Evolutionary conservation across 2,888 invertebrate genomes (phyloP), one percentile per base, ranked within the genome.

Genomic region (Melitaea athalia): DNA sequence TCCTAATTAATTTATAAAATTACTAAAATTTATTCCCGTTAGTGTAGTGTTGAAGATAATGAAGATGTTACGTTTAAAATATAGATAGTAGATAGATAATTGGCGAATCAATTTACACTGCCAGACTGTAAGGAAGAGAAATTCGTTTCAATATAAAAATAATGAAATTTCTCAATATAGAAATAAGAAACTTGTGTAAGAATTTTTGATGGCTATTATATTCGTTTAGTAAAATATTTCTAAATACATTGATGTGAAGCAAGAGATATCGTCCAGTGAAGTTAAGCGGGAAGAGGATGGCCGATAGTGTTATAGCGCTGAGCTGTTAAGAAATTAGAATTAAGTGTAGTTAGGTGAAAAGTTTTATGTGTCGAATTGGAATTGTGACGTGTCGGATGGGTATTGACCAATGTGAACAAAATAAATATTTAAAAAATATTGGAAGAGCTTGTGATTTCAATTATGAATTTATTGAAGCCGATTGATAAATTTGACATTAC

Each of bases 351-450:
- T 77, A 79, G 76, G 73, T 73, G 75, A 71, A 74, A 75, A 78
- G 75, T 76, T 76, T 68, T 77, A 74, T 69, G 75, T 74, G 72
- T 74, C 76, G 80, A 83, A 82, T 83, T 85, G 81, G 80, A 82
- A 85, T 83, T 90, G 91, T 89, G 88, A 89, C 87, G 85, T 83
- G 84, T 85, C 81, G 81, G 83, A 82, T 78, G 79, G 76, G 82
- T 81, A 81, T 81, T 85, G 91, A 91, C 92, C 92, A 92, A 91
- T 90, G 91, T 91, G 91, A 86, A 88, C 53, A 84, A 91, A 91
- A 91, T 91, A 92, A 91, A 88, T 88, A 91, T 88, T 91, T 24
- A 24, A 24, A 81, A 77, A 88, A 91, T 91, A 89, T 84, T 77
- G 64, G 72, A 73, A 61, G 69, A 69, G 74, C 79, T 84, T 79